These are phyloP conservation scores for Dissostichus mawsoni DNA, from an alignment of 2,113 vertebrate genomes.

Conservation along the genomic window DNA sequence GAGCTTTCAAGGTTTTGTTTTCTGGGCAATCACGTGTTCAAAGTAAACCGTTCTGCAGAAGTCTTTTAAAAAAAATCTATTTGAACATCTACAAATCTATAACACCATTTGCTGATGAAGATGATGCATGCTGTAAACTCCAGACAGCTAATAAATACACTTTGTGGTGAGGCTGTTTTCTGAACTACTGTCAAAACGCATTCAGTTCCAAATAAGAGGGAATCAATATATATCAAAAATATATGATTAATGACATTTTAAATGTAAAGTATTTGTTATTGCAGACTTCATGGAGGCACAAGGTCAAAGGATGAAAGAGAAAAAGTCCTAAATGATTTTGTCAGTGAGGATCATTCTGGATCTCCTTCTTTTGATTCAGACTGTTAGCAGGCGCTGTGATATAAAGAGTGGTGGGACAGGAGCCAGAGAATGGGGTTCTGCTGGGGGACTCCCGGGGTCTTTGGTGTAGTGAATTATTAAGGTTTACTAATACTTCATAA, in stretches of 20 bases:
- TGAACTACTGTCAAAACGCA: not conserved
- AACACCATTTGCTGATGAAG: not conserved
- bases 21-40: not conserved
- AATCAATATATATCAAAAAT: not conserved
- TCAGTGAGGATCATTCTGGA: not conserved
- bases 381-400: not conserved
- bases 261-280: not conserved
- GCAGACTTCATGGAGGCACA: not conserved
- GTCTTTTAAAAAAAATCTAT: not conserved
- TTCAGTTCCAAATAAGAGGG: not conserved
- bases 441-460: conserved; percentile 70
- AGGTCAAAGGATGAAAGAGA: not conserved
- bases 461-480: conserved; percentile 85
- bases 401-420: conserved; percentile 33
- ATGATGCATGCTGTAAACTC: not conserved
- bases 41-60: not conserved
- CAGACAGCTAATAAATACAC: not conserved
- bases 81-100: not conserved
- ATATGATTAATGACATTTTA: not conserved
- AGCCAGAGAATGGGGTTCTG: conserved; percentile 37
- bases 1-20: not conserved
- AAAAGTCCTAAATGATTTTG: not conserved
- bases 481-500: conserved; percentile 87
- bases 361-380: conserved; percentile 27
- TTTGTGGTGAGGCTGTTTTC: not conserved